Base-by-base conservation (phyloP, 2,113 vertebrate genomes). In the Ciconia stormi region DNA sequence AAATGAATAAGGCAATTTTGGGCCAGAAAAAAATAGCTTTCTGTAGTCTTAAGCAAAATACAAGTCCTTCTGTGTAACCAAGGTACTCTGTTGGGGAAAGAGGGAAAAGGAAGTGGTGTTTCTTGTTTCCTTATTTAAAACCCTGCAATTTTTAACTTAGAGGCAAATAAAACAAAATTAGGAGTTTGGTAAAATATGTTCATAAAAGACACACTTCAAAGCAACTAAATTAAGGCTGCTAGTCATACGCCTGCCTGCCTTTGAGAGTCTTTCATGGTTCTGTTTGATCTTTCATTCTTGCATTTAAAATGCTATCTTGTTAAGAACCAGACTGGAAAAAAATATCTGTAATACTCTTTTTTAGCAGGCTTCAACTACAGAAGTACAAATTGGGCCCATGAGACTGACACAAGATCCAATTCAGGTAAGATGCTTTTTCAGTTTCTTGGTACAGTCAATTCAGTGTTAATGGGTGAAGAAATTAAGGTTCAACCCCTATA, bases 311-410 rank as follows among this genome's bases (percentile, higher is more conserved):
- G 26, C 66, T 82, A 10, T 49, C 49, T 63, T 18, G 6, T 79
- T 67, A 85, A 86, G 80, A 53, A 47, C 8, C 19, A 40, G 58
- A 62, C 27, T n/a, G 32, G 40, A n/a, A 74, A 79, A 34, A 82
- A 52, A 36, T 30, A 95, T 32, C 77, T 12, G 5, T 70, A 21
- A 67, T 95, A 18, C 44, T 95, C 53, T 98, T 95, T 65, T 97
- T 98, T 46, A 91, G 81, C 98, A 99, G 99, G 98, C 98, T 94
- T 98, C 99, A 83, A 91, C 98, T 58, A 98, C 98, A 87, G 99
- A 99, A 97, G 98, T 99, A 94, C 98, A 98, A 96, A 98, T 99
- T 12, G 99, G 99, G 89, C 99, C 99, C 30, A 99, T 99, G 99
- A 99, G 98, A 98, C 94, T 99, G 97, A 99, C 98, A 21, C 99